Evolutionary conservation across 2,888 invertebrate genomes (phyloP).

Genomic region (Cyrtodaria siliqua): DNA sequence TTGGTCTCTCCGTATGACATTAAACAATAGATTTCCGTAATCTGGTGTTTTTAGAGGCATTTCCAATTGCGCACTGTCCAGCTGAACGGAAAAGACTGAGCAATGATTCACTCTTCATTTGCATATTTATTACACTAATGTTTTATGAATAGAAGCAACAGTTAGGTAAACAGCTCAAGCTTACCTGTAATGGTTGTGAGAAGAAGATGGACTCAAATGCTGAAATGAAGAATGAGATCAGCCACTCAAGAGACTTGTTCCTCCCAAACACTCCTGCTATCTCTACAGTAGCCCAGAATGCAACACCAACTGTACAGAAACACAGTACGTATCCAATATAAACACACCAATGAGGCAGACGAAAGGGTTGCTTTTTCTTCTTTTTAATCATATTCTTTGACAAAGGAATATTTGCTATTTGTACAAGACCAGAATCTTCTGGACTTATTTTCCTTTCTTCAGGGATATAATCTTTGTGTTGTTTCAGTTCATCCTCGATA

Average conservation of each 20-base stretch:
- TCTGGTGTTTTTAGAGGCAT: no score
- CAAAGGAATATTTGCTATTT: conserved; percentile 35
- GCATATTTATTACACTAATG: no score
- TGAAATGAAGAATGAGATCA: conserved; percentile 70
- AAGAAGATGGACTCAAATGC: conserved; percentile 73
- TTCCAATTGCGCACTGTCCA: no score
- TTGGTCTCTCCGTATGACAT: no score
- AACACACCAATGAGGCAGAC: conserved; percentile 64
- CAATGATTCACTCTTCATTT: no score
- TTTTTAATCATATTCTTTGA: conserved; percentile 28
- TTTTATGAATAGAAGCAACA: no score
- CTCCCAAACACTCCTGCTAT: conserved; percentile 70
- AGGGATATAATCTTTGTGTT: conserved; percentile 35
- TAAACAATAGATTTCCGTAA: no score
- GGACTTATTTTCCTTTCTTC: conserved; percentile 18
- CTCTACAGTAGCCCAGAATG: conserved; percentile 70
- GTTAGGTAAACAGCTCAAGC: no score
- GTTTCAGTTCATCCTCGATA: conserved; percentile 39
- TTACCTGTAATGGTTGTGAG: conserved; percentile 76
- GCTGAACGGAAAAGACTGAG: no score
- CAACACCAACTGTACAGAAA: conserved; percentile 56
- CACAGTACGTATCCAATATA: conserved; percentile 68
- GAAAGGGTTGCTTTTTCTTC: conserved; percentile 33
- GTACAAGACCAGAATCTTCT: conserved; percentile 33
- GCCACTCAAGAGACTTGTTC: conserved; percentile 70